Evolutionary conservation across 2,113 vertebrate species (phyloP).

Genomic region (Colistium nudipinnis): DNA sequence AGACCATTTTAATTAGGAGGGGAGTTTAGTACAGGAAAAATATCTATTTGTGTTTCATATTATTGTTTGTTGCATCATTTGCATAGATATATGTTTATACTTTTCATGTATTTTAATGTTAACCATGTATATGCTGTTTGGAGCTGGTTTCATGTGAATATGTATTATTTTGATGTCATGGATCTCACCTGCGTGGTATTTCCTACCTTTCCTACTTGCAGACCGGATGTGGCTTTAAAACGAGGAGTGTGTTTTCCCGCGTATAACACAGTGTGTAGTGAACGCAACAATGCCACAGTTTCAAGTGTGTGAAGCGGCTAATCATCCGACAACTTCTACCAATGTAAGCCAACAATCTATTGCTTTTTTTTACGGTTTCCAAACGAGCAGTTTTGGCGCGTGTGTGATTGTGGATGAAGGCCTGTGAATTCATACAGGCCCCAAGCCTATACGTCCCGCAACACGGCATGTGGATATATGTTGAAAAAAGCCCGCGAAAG

Average conservation of each 20-base stretch:
- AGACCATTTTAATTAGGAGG: slow-evolving; percentile 18
- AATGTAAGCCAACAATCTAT: neutral
- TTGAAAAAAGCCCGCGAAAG: too few species aligned
- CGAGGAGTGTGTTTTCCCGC: too few species aligned
- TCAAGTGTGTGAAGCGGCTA: neutral
- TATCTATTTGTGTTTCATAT: neutral
- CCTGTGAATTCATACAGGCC: neutral
- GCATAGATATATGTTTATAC: fast-evolving
- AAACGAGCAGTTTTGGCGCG: neutral
- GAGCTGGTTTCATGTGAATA: neutral
- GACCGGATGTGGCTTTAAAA: neutral
- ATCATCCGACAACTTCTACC: neutral
- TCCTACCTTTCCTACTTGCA: neutral
- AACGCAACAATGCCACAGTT: too few species aligned
- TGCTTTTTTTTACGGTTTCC: neutral
- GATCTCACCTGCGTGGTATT: neutral
- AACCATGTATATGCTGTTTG: neutral
- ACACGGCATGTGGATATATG: neutral
- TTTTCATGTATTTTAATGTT: neutral
- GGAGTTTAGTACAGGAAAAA: fast-evolving
- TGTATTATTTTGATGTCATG: fast-evolving
- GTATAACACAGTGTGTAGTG: too few species aligned
- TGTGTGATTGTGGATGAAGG: neutral
- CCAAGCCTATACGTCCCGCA: neutral
- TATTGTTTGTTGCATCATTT: neutral